Evolutionary conservation across 2,888 invertebrate species (phyloP), one percentile per base, ranked within the genome.

Genomic region (Sesia bembeciformis): DNA sequence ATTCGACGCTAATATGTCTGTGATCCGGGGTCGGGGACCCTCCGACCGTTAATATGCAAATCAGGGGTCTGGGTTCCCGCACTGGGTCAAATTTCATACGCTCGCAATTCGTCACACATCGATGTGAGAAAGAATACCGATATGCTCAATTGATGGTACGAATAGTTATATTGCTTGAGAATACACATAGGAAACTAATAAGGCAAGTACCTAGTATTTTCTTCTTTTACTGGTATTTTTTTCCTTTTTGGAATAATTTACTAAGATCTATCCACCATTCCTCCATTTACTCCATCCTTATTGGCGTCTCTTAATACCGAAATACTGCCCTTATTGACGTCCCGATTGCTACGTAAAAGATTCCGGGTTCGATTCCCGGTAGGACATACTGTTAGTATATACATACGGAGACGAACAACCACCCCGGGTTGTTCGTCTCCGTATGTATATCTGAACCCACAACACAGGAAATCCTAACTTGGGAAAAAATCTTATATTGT

Each of bases 81-180:
- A 46, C 7, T 4, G 46, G 46, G 46, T 7, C 46, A 46, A 46
- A 46, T 46, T 46, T 46, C 41, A 23, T 23, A 8, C 23, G 46
- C 46, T 46, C 23, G 23, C 46, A 7, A 46, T 46, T 46, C 46
- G 46, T 46, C 46, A 46, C 23, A 23, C 23, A 46, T 8, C 46
- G 23, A 46, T 46, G n/a, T 46, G 4, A 6, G 46, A 46, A 46
- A 23, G 23, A 23, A 23, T 23, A 23, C 23, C 23, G 23, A 23
- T 23, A 23, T 23, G 23, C 1, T 23, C 23, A 23, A 23, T 23
- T 23, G 23, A 23, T 5, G 4, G 46, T 46, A 8, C 8, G n/a
- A 46, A 46, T n/a, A 46, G 8, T 23, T 42, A 55, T 76, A 82
- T 82, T 81, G 78, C 80, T 81, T 79, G 81, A 80, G 78, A 78